Evolutionary conservation across 1,140 invertebrate species (phyloP).

Genomic region (Papilio helenus): DNA sequence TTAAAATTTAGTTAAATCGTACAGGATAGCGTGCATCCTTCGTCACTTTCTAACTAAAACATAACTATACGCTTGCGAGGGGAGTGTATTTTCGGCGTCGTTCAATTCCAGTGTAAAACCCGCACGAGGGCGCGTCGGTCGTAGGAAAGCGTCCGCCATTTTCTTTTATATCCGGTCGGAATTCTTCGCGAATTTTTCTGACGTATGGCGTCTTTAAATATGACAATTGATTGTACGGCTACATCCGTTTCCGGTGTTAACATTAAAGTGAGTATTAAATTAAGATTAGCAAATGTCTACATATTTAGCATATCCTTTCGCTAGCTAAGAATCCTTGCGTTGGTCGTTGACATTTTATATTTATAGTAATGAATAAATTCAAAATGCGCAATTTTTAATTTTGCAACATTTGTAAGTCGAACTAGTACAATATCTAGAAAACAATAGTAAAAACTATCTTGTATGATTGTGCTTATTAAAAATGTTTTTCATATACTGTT

Average conservation of each 20-base stretch:
- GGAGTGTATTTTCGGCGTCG: constrained; percentile 73
- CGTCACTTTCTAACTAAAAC: constrained; percentile 59
- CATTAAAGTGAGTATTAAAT: constrained; percentile 73
- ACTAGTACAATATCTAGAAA: not conserved
- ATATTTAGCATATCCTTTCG: constrained; percentile 16
- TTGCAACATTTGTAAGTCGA: not conserved
- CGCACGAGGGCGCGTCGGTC: constrained; percentile 63
- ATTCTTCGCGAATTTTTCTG: constrained; percentile 46
- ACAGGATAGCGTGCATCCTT: constrained; percentile 41
- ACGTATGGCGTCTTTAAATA: constrained; percentile 47
- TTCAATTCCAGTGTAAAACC: constrained; percentile 73
- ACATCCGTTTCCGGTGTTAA: constrained; percentile 71
- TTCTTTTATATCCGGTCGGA: constrained; percentile 38
- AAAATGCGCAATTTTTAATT: not conserved
- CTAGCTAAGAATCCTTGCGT: not conserved
- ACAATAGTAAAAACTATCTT: not conserved
- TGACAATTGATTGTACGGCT: constrained; percentile 58
- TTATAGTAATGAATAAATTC: not conserved
- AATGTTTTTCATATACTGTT: too few relatives aligned
- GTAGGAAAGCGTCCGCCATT: constrained; percentile 48
- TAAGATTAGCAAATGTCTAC: not conserved
- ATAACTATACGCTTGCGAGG: constrained; percentile 50
- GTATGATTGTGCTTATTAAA: not conserved
- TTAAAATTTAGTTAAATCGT: not conserved
- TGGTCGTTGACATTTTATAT: constrained; percentile 5